Evolutionary conservation across 1,140 invertebrate genomes (phyloP).

Genomic region (Heliconius himera): DNA sequence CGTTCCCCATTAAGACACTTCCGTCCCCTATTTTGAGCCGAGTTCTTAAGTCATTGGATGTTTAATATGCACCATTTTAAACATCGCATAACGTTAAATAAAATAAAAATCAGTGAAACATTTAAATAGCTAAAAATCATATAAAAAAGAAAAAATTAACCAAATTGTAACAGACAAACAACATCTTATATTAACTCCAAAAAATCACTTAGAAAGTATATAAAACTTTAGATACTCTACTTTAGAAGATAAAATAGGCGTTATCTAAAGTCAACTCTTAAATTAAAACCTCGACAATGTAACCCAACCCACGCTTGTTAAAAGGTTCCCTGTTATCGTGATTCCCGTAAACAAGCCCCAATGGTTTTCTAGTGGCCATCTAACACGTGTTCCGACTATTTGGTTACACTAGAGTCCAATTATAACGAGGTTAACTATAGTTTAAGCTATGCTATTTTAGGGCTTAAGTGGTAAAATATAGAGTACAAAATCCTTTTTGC

Average conservation of each 20-base stretch:
- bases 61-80: no score
- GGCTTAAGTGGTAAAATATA: fast-evolving
- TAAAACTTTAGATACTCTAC: neutral
- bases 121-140: no score
- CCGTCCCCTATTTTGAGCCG: no score
- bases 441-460: neutral
- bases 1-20: no score
- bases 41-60: no score
- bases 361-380: slow-evolving; percentile 65
- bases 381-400: slow-evolving; percentile 69
- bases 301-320: slow-evolving; percentile 33
- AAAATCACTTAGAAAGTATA: neutral
- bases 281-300: slow-evolving; percentile 21
- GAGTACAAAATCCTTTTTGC: neutral
- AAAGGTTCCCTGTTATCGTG: slow-evolving; percentile 50
- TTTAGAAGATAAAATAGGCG: neutral
- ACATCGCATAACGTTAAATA: no score
- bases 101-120: no score
- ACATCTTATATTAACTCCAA: neutral
- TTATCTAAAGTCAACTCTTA: slow-evolving; percentile 18
- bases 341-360: slow-evolving; percentile 61
- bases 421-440: neutral
- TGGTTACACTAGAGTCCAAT: slow-evolving; percentile 47
- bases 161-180: neutral
- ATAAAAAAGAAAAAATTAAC: neutral